Base-by-base conservation (phyloP, 2,797 vertebrate species). In the Salmo trutta region DNA sequence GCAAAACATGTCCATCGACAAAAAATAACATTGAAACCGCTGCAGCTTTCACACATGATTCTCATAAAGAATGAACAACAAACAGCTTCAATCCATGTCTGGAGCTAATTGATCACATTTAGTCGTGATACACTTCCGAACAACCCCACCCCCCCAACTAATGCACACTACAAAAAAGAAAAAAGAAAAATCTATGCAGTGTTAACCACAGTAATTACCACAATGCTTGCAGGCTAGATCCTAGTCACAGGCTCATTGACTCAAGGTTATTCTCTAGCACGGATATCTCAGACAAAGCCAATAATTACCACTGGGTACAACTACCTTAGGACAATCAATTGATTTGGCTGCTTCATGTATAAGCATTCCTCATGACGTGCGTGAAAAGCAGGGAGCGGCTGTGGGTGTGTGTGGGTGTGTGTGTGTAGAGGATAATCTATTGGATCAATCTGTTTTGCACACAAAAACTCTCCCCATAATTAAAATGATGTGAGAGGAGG, bases 51-150 rank as follows among this genome's bases (percentile, higher is more conserved):
- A 72, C 27, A 56, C 14, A 24, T 12, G 2, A 19, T 53, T 54
- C 51, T 72, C 51, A 72, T 31, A 24, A 54, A 31, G 51, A 72
- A 54, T 33, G 29, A 54, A 19, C 24, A 31, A 72, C 51, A 53
- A 17, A 53, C 27, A 17, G 52, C 52, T 54, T 72, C 51, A 3
- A 27, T 16, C 51, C 14, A 17, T 51, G 41, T 27, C 70, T 54
- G 51, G 5, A 72, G 75, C 56, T 77, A 80, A 80, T 80, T 83
- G 79, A 74, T 80, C 73, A 64, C 71, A 29, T 72, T 7, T 24
- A 53, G 52, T 31, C 52, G 41, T 71, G 69, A 71, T 71, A 52
- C 69, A 51, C 69, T 51, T 15, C 69, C 16, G 69, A 51, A 5
- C 41, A 71, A 71, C 69, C 21, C 36, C 56, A 62, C 15, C 56